Conservation (phyloP, 2,888 invertebrate genomes). For the Patella pellucida region DNA sequence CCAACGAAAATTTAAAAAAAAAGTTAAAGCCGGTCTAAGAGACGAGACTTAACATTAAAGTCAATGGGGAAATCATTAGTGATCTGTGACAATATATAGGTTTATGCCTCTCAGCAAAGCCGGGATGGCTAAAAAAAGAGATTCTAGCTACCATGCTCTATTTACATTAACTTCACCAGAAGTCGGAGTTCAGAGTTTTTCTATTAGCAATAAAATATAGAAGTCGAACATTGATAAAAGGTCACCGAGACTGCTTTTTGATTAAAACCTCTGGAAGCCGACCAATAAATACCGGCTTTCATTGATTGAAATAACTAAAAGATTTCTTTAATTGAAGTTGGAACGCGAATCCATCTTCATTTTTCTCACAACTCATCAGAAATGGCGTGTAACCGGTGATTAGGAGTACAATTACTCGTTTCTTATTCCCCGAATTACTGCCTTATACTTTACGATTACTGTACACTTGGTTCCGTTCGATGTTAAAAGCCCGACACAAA, state of each 20-base stretch:
- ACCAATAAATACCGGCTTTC: neutral
- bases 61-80: no score
- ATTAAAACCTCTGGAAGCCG: neutral
- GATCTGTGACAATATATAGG: no score
- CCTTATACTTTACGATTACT: neutral
- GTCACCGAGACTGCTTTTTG: neutral
- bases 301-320: slow-evolving; percentile 7
- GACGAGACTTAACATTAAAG: no score
- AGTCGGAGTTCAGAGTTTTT: no score
- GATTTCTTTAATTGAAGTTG: slow-evolving; percentile 6
- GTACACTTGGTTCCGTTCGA: neutral
- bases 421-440: neutral
- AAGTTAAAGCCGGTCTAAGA: no score
- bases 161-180: no score
- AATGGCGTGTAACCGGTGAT: neutral
- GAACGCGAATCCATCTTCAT: no score
- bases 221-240: neutral
- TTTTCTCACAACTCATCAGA: neutral
- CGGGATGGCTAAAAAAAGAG: no score
- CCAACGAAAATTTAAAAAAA: no score
- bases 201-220: no score
- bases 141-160: no score
- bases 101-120: no score
- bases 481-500: neutral
- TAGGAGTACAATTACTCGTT: slow-evolving; percentile 1